Base-by-base conservation (phyloP, 2,797 vertebrate species). In the Holocentrus rufus region DNA sequence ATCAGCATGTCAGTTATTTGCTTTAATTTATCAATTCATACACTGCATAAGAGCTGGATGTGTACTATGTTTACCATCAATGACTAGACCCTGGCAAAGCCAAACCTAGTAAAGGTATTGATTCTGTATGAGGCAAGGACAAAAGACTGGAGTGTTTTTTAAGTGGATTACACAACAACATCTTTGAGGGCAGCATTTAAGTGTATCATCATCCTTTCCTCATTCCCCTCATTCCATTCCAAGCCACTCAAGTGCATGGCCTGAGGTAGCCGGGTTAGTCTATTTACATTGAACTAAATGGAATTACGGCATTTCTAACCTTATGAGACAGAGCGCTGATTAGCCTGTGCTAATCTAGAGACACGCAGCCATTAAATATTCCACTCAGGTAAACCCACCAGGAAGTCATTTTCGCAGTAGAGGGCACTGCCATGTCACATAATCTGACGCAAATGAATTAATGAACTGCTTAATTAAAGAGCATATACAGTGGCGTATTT, bases 401-500 rank as follows among this genome's bases (percentile, higher is more conserved):
- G 77, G 68, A 85, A 74, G 69, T 67, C 18, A 15, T 63, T 81
- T 64, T 66, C 71, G 77, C 77, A 34, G 65, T 52, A 76, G 76
- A 86, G 68, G 74, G 66, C 83, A 86, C 30, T 10, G 66, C 50
- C 77, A 74, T 69, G 76, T 84, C 80, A 82, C 68, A 23, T 66
- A 72, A 71, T 65, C 68, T 74, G 67, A 80, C 81, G 82, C 50
- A 78, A 85, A 87, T 80, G n/a, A 85, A 81, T 81, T 72, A 79
- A 85, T 85, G 74, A 85, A 84, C 56, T 74, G 63, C 64, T 86
- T 86, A 85, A 89, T 88, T 83, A 84, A 81, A 65, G 17, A 52
- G 46, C 25, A 39, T 61, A 70, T 67, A 78, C 27, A 2, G n/a
- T 11, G 31, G 25, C n/a, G 15, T 30, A 34, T 44, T n/a, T 63